Evolutionary conservation across 2,113 vertebrate species (phyloP), one percentile per base, ranked within the genome.

Genomic region (Gadus chalcogrammus): DNA sequence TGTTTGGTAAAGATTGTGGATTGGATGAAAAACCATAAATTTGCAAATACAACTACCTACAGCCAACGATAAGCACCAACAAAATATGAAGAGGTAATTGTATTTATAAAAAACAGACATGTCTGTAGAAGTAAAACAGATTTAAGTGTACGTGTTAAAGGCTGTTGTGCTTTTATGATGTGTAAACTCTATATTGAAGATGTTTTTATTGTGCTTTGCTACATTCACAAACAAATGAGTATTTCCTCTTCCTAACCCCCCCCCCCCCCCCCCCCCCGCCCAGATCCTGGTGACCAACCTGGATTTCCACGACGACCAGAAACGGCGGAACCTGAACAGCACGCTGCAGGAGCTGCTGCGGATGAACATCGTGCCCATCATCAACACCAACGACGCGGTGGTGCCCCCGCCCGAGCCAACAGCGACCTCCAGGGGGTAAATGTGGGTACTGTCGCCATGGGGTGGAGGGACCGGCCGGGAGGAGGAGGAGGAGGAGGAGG

Each of bases 341-440:
- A 99, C 97, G 0, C 90, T 99, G 38, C 95, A 94, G 1, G 97
- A 99, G 79, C 93, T 99, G 73, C 88, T 99, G 38, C 92, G 94
- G 58, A 99, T 99, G 97, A 99, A 99, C 89, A 99, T 99, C 0
- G 96, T 99, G 56, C 97, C 97, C 77, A 99, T 99, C 78, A 94
- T 99, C 87, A 99, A 99, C 85, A 98, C 97, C 62, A 99, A 99
- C 0, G 97, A 99, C 11, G 97, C 97, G 3, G 97, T 99, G 69
- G 96, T 97, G 80, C 95, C 97, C 48, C 97, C 97, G 55, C 95
- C 97, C 24, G 95, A 98, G 82, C 96, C 60, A 97, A 98, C 85
- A 98, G 95, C 78, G 97, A 99, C 86, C 95, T 99, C 28, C 96
- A 97, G 93, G 97, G 97, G 94, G 96, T 99, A 96, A 96, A 96